Evolutionary conservation across 2,113 vertebrate genomes (phyloP).

Genomic region (Rhegmatorhina hoffmannsi): DNA sequence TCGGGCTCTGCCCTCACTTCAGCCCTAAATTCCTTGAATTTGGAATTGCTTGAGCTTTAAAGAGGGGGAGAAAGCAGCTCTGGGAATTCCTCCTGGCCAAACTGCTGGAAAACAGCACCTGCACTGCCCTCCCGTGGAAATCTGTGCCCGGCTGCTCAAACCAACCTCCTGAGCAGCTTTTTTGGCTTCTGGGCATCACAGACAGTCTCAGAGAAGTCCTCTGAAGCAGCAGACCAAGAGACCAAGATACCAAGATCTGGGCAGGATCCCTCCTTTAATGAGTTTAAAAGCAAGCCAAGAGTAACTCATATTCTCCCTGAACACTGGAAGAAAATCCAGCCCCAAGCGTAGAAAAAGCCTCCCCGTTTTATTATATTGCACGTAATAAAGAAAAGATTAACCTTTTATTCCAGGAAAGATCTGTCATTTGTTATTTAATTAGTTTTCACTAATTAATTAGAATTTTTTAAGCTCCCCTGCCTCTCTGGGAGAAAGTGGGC

Average conservation of each 20-base stretch:
- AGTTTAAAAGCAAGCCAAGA: neutral
- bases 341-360: neutral
- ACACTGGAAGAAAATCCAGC: neutral
- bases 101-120: neutral
- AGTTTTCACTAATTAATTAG: slow-evolving; percentile 68
- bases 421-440: slow-evolving; percentile 60
- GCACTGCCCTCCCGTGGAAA: slow-evolving; percentile 27
- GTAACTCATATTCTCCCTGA: neutral
- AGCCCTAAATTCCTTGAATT: neutral
- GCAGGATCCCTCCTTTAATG: neutral
- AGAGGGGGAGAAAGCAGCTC: neutral
- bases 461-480: slow-evolving; percentile 45
- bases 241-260: neutral
- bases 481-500: slow-evolving; percentile 42
- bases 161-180: rapidly evolving
- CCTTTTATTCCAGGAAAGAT: slow-evolving; percentile 28
- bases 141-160: rapidly evolving
- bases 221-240: neutral
- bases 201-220: rapidly evolving
- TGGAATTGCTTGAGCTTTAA: neutral
- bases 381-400: slow-evolving; percentile 63
- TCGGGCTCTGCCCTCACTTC: neutral
- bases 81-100: rapidly evolving
- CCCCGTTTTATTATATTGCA: neutral
- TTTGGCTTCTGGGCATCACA: rapidly evolving